These are phyloP conservation scores for Bombycilla garrulus DNA, from an alignment of 2,113 vertebrate species.

Conservation along the genomic window DNA sequence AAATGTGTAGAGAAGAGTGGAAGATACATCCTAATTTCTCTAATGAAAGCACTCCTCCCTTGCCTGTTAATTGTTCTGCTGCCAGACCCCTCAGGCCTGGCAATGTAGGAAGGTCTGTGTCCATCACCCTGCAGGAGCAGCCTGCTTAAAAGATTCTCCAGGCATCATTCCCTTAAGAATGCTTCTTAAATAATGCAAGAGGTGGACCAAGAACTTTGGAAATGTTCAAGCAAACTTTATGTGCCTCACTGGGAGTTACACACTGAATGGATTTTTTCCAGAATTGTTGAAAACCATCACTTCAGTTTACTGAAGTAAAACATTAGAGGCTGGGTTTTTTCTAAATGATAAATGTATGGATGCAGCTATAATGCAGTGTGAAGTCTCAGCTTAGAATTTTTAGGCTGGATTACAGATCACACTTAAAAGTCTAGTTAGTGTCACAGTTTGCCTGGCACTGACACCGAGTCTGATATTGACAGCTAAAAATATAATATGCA, in stretches of 20 bases:
- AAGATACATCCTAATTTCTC: neutral
- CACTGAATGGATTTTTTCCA: neutral
- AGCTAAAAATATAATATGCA: neutral
- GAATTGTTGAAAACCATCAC: neutral
- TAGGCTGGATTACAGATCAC: neutral
- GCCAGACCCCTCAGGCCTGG: neutral
- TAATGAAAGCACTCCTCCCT: neutral
- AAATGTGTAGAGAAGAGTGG: neutral
- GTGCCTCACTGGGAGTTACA: neutral
- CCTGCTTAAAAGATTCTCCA: neutral
- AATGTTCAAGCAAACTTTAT: neutral
- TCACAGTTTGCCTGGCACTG: constrained; percentile 4
- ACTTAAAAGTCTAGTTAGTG: neutral
- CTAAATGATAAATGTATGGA: neutral
- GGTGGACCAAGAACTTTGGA: neutral
- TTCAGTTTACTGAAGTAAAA: constrained; percentile 5
- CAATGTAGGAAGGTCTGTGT: neutral
- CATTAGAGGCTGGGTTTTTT: neutral
- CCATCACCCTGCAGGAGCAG: neutral
- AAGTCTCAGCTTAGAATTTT: neutral
- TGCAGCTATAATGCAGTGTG: neutral
- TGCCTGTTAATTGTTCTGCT: neutral
- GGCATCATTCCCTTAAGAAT: neutral
- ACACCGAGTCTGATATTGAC: neutral
- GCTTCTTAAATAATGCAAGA: neutral